Evolutionary conservation across 1,140 invertebrate species (phyloP).

Genomic region (Epicauta chinensis): DNA sequence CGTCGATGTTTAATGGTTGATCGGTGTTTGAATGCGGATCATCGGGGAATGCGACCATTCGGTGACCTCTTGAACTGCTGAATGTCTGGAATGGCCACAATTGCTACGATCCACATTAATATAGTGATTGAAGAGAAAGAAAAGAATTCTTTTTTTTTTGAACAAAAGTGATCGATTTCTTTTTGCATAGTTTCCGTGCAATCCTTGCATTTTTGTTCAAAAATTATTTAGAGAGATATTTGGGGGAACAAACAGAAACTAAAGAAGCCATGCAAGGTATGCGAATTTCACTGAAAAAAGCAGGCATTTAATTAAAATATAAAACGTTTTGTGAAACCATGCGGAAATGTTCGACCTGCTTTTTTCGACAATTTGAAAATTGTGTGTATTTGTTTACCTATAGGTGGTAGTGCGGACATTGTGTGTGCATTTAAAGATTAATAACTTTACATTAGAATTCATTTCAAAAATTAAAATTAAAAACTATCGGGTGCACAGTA

Average conservation of each 20-base stretch:
- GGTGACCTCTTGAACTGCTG: constrained; percentile 54
- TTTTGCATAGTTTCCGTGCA: too few species aligned
- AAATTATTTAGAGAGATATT: background rate
- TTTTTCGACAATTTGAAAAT: background rate
- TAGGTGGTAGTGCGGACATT: constrained; percentile 15
- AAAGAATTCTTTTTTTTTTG: too few species aligned
- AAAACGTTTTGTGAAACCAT: background rate
- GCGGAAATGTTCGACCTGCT: background rate
- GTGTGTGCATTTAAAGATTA: constrained; percentile 15
- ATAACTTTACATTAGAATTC: constrained; percentile 9
- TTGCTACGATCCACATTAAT: constrained; percentile 49
- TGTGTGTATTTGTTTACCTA: constrained; percentile 17
- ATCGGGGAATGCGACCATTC: constrained; percentile 41
- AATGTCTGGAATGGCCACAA: constrained; percentile 67
- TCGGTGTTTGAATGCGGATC: constrained; percentile 17
- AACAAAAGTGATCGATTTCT: too few species aligned
- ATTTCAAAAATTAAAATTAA: too few species aligned
- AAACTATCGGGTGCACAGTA: too few species aligned
- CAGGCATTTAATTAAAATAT: background rate
- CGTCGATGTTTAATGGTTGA: constrained; percentile 1
- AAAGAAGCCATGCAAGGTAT: too few species aligned
- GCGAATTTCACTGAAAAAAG: too few species aligned
- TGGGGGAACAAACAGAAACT: too few species aligned
- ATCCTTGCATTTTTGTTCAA: too few species aligned
- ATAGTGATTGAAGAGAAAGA: constrained; percentile 1